phyloP scores from a whole-genome alignment of 2,797 vertebrate species.

The Tachyglossus aculeatus region DNA sequence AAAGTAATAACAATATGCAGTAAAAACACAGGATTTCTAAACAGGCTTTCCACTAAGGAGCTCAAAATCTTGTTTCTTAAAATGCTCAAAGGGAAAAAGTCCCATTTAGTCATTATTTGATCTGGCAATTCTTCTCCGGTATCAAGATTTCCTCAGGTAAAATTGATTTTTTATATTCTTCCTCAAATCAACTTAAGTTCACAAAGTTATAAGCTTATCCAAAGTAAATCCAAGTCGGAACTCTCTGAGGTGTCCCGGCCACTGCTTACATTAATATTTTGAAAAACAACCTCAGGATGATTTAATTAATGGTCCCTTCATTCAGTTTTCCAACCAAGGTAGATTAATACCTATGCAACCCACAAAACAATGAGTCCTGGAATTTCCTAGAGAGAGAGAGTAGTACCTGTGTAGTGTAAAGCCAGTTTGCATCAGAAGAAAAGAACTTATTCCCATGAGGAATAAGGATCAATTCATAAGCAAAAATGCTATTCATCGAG shows the following conservation, averaged over 20 bases:
- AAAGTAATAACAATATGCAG: too few species aligned
- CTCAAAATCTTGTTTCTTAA: too few species aligned
- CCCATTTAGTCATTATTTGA: too few species aligned
- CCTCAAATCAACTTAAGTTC: conserved; percentile 19
- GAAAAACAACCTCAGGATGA: conserved; percentile 65
- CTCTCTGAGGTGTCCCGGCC: conserved; percentile 37
- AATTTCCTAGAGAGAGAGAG: conserved; percentile 60
- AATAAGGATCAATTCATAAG: conserved; percentile 71
- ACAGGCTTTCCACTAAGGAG: too few species aligned
- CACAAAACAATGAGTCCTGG: conserved; percentile 66
- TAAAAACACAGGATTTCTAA: too few species aligned
- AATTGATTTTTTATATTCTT: conserved; percentile 17
- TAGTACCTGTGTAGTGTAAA: conserved; percentile 69
- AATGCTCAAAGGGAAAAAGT: too few species aligned
- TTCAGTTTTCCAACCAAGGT: conserved; percentile 52
- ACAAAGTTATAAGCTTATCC: conserved; percentile 31
- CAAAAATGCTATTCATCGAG: conserved; percentile 72
- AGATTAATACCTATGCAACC: conserved; percentile 63
- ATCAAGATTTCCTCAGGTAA: not conserved
- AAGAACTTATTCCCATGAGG: conserved; percentile 50
- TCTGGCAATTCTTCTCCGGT: too few species aligned
- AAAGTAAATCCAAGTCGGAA: conserved; percentile 39
- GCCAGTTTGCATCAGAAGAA: conserved; percentile 48
- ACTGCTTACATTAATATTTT: conserved; percentile 55
- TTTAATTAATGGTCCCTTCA: conserved; percentile 70